Base-by-base conservation (phyloP, 2,888 invertebrate genomes). In the Sinelater perroti region DNA sequence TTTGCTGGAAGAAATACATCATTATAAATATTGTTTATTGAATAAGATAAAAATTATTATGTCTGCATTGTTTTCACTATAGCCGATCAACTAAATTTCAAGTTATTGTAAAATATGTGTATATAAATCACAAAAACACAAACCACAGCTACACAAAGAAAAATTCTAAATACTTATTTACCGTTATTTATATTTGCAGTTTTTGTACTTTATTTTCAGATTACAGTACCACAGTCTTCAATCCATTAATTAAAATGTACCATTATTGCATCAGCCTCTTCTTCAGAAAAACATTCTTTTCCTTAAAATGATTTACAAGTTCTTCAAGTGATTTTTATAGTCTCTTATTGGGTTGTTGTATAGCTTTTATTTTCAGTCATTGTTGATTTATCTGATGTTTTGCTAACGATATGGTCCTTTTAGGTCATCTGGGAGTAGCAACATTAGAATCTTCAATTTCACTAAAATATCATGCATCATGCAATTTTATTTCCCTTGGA, bases 231-330 rank as follows among this genome's bases (percentile, higher is more conserved):
- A n/a, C n/a, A n/a, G n/a, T n/a, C n/a, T n/a, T n/a, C n/a, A n/a
- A n/a, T n/a, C n/a, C n/a, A n/a, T n/a, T n/a, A n/a, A n/a, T n/a
- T n/a, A n/a, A n/a, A n/a, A n/a, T n/a, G n/a, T 31, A 31, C 31
- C 31, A 31, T 2, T 2, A 31, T 13, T 46, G 16, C 11, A 30
- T 46, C 31, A 6, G 31, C 46, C 7, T 17, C 14, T 20, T 33
- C 24, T 49, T 49, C 49, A 30, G 36, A 49, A 26, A 49, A 49
- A 33, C 20, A 14, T 14, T 49, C 36, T 10, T 17, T 33, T 47
- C 5, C n/a, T 17, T 33, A 10, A 47, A 35, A 11, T 36, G 36
- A 2, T 10, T 5, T 26, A 49, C 36, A 21, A 49, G 35, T 2
- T 17, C 36, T n/a, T 36, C 7, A 11, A 49, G 33, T 10, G 36